phyloP scores from a whole-genome alignment of 2,888 invertebrate genomes.

The Drosophila acutilabella region DNA sequence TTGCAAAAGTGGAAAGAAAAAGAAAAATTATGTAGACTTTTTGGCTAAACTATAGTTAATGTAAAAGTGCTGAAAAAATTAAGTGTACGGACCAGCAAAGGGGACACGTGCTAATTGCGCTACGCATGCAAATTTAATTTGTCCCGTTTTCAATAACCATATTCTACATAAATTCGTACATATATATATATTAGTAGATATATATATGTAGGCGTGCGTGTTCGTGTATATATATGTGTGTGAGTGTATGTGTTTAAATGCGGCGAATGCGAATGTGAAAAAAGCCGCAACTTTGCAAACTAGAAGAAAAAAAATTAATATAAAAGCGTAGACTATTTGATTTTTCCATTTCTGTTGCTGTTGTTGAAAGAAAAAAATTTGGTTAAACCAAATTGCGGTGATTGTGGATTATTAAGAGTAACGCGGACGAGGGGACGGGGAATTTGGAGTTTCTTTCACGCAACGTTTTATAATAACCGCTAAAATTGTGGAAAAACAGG shows the following conservation, averaged over 20 bases:
- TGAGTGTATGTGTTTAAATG: conserved; percentile 45
- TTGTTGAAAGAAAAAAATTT: conserved; percentile 25
- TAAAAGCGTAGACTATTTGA: conserved; percentile 30
- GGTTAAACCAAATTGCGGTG: conserved; percentile 7
- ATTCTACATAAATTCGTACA: conserved; percentile 20
- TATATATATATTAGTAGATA: conserved; percentile 22
- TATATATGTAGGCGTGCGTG: conserved; percentile 16
- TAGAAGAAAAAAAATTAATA: conserved; percentile 1
- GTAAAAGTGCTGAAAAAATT: conserved; percentile 32
- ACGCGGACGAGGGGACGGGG: too few species aligned
- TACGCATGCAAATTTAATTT: conserved; percentile 4
- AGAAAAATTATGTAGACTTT: conserved; percentile 66
- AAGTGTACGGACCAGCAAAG: conserved; percentile 6
- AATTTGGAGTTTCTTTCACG: conserved; percentile 45
- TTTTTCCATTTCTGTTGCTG: conserved; percentile 16
- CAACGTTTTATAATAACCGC: conserved; percentile 77
- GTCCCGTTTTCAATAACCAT: conserved; percentile 20
- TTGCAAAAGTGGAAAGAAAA: conserved; percentile 68
- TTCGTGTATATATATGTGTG: conserved; percentile 4
- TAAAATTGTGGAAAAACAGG: conserved; percentile 85
- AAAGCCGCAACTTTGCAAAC: conserved; percentile 64
- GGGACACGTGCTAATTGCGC: conserved; percentile 26
- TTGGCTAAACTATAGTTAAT: conserved; percentile 34
- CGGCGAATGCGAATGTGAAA: conserved; percentile 58
- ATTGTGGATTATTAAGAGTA: too few species aligned